A percentile compares a stretch with the other conserved stretches of the same genome.
Evolutionary conservation across 1,140 invertebrate genomes (phyloP).

Genomic region (Aethina tumida): DNA sequence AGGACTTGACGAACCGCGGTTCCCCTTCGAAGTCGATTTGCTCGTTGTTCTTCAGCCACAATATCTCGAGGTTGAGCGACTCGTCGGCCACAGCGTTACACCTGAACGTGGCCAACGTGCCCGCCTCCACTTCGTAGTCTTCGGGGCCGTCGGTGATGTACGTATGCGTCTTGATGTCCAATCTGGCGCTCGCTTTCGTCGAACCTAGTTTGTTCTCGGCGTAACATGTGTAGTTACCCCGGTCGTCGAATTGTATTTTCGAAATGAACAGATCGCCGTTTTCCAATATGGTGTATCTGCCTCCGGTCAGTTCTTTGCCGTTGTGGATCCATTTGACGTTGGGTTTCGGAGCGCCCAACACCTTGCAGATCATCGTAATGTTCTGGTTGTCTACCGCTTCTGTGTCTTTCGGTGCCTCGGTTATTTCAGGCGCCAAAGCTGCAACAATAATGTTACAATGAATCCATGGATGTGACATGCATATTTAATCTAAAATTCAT

Average conservation of each 20-base stretch:
- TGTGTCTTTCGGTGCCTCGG: slow-evolving; percentile 66
- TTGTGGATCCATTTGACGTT: slow-evolving; percentile 88
- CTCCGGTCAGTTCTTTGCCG: slow-evolving; percentile 73
- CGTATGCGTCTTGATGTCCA: slow-evolving; percentile 79
- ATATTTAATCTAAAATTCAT: too few species aligned
- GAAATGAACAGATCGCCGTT: slow-evolving; percentile 80
- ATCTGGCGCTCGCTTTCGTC: slow-evolving; percentile 59
- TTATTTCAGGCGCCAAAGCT: slow-evolving; percentile 86
- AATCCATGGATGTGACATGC: too few species aligned
- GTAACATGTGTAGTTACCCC: slow-evolving; percentile 82
- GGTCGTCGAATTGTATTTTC: slow-evolving; percentile 73
- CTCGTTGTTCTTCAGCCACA: slow-evolving; percentile 80
- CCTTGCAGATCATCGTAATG: slow-evolving; percentile 77
- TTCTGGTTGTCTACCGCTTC: slow-evolving; percentile 75
- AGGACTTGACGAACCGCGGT: slow-evolving; percentile 69
- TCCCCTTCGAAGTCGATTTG: slow-evolving; percentile 80
- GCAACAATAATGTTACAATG: slow-evolving; percentile 23
- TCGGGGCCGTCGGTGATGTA: slow-evolving; percentile 77
- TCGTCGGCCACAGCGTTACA: slow-evolving; percentile 86
- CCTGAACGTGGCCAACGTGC: slow-evolving; percentile 81
- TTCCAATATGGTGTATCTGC: slow-evolving; percentile 58
- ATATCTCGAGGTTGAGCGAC: slow-evolving; percentile 66
- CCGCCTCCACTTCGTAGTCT: slow-evolving; percentile 83
- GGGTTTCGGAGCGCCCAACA: slow-evolving; percentile 93
- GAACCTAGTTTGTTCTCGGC: slow-evolving; percentile 89